Conservation (phyloP, 2,888 invertebrate genomes). For the Prosapia bicincta region DNA sequence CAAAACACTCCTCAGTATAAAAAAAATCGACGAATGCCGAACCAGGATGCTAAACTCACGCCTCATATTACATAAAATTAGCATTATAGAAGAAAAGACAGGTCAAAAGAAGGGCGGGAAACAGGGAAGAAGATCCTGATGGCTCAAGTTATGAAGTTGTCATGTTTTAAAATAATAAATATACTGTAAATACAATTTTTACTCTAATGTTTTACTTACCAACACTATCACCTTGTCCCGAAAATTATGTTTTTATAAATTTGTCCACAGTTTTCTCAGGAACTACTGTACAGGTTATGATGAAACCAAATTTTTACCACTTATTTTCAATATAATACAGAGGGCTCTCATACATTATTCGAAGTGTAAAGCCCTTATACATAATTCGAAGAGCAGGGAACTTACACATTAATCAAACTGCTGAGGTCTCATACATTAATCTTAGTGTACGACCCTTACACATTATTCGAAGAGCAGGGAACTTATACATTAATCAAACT, state of each 20-base stretch:
- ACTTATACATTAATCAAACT: no score
- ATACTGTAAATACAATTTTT: not conserved
- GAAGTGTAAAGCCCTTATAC: no score
- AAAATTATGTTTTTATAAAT: not conserved
- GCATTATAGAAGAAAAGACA: constrained; percentile 10
- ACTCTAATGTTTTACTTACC: not conserved
- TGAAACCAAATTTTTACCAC: not conserved
- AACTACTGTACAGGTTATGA: constrained; percentile 6
- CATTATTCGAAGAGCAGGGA: no score
- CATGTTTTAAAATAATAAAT: constrained; percentile 6
- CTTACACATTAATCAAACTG: no score
- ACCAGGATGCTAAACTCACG: not conserved
- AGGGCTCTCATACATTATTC: no score
- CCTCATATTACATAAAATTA: constrained; percentile 9
- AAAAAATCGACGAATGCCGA: not conserved
- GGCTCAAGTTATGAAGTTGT: constrained; percentile 11
- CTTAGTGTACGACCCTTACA: no score
- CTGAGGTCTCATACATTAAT: no score
- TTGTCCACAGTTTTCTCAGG: constrained; percentile 9
- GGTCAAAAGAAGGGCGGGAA: constrained; percentile 11
- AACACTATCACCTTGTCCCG: not conserved
- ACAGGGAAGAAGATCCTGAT: constrained; percentile 11
- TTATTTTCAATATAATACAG: not conserved
- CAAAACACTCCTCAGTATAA: constrained; percentile 2
- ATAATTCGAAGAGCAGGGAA: no score